Percentiles rank a stretch among this genome's conserved stretches.
phyloP scores from a whole-genome alignment of 2,113 vertebrate species.

The Malaclemys terrapin region DNA sequence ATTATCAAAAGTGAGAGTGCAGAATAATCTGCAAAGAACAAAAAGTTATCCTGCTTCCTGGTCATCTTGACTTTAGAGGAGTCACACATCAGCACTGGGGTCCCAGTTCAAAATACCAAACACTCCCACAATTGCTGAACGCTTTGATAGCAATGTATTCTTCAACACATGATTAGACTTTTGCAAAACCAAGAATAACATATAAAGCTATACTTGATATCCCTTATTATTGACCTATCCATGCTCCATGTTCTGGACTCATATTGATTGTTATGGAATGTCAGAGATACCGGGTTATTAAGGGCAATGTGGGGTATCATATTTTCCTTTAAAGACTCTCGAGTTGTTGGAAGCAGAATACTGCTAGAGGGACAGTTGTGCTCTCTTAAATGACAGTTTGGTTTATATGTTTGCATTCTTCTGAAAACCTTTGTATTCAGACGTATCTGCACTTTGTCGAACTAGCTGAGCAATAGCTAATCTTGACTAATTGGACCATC shows the following conservation, averaged over 20 bases:
- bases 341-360: background rate
- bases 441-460: background rate
- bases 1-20: slow-evolving; percentile 18
- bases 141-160: background rate
- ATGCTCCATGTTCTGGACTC: background rate
- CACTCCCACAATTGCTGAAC: background rate
- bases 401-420: background rate
- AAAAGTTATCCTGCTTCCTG: slow-evolving; percentile 20
- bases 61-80: background rate
- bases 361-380: accelerated
- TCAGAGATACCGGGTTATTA: accelerated
- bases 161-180: background rate
- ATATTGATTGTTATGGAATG: accelerated
- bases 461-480: background rate
- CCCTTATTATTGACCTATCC: background rate
- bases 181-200: background rate
- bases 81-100: background rate
- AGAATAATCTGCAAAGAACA: slow-evolving; percentile 34
- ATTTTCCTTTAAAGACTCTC: background rate
- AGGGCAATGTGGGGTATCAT: background rate
- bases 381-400: background rate
- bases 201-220: background rate
- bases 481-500: background rate
- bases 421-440: background rate
- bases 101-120: background rate